Percentiles rank a stretch among this genome's conserved stretches.
Conservation (phyloP, 2,888 invertebrate species). For the Troides aeacus region DNA sequence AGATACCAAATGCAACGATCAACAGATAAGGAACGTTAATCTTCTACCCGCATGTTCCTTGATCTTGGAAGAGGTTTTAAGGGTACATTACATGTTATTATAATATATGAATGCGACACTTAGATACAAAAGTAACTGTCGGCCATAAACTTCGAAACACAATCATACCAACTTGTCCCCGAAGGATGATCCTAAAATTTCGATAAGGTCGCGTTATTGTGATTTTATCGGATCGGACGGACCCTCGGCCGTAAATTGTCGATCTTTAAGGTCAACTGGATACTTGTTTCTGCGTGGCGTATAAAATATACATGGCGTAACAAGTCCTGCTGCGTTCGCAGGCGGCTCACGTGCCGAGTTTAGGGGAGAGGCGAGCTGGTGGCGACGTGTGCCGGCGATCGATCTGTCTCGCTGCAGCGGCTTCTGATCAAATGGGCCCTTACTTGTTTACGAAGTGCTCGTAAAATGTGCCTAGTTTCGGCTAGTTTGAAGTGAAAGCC, state of each 20-base stretch:
- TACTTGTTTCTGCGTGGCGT: slow-evolving; percentile 24
- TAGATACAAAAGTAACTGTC: not conserved
- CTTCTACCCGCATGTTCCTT: too few species aligned
- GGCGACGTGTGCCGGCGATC: slow-evolving; percentile 13
- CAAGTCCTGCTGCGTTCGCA: slow-evolving; percentile 16
- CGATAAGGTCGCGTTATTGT: slow-evolving; percentile 27
- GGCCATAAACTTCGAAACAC: slow-evolving; percentile 1
- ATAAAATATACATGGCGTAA: slow-evolving; percentile 23
- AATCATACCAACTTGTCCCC: slow-evolving; percentile 15
- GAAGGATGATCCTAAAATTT: slow-evolving; percentile 24
- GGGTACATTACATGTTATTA: too few species aligned
- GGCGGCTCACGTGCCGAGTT: slow-evolving; percentile 25
- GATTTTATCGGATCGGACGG: slow-evolving; percentile 28
- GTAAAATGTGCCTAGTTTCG: slow-evolving; percentile 9
- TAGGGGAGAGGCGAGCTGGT: slow-evolving; percentile 26
- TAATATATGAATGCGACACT: not conserved
- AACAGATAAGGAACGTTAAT: too few species aligned
- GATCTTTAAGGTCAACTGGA: slow-evolving; percentile 28
- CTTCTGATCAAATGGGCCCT: slow-evolving; percentile 12
- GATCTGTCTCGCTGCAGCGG: slow-evolving; percentile 17
- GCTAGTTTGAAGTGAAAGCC: slow-evolving; percentile 7
- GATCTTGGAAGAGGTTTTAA: too few species aligned
- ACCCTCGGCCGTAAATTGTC: slow-evolving; percentile 23
- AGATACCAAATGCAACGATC: too few species aligned
- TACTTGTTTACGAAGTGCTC: slow-evolving; percentile 1